Conservation (phyloP, 1,140 invertebrate species). For the Drosophila truncata region DNA sequence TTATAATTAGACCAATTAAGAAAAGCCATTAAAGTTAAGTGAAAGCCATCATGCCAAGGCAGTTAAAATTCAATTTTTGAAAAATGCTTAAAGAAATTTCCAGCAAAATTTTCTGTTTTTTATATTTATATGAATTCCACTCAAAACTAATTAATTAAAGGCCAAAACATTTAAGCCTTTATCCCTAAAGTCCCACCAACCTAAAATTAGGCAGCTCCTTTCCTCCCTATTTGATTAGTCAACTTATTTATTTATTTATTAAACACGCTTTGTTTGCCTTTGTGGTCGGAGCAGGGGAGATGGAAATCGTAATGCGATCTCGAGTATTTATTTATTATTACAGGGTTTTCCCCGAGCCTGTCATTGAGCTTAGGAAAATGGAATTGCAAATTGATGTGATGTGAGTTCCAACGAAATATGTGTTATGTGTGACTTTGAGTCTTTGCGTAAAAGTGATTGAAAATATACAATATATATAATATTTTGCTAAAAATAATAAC, state of each 20-base stretch:
- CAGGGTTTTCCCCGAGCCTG: slow-evolving; percentile 8
- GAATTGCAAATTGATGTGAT: slow-evolving; percentile 33
- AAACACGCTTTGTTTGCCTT: slow-evolving; percentile 31
- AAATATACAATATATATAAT: neutral
- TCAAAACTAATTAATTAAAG: slow-evolving; percentile 18
- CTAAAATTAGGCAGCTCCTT: neutral
- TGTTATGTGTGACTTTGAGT: slow-evolving; percentile 1
- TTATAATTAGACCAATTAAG: slow-evolving; percentile 1
- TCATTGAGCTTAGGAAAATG: slow-evolving; percentile 29
- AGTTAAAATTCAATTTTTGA: neutral
- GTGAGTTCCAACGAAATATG: neutral
- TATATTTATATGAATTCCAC: neutral
- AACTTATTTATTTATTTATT: slow-evolving; percentile 50
- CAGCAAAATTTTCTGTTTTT: too few relatives aligned
- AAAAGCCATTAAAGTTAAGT: slow-evolving; percentile 4
- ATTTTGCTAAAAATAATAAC: neutral
- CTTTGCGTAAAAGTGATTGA: slow-evolving; percentile 1
- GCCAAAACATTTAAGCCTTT: neutral
- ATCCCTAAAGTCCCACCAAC: neutral
- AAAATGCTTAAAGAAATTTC: neutral
- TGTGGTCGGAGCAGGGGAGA: slow-evolving; percentile 12
- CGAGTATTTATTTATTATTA: slow-evolving; percentile 48
- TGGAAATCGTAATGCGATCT: slow-evolving; percentile 32
- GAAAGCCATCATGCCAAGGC: neutral
- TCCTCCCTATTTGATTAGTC: slow-evolving; percentile 15